Percentiles rank a stretch among this genome's conserved stretches.
These are phyloP conservation scores for Trachelus troglodyta DNA, from an alignment of 2,888 invertebrate species.

Conservation along the genomic window DNA sequence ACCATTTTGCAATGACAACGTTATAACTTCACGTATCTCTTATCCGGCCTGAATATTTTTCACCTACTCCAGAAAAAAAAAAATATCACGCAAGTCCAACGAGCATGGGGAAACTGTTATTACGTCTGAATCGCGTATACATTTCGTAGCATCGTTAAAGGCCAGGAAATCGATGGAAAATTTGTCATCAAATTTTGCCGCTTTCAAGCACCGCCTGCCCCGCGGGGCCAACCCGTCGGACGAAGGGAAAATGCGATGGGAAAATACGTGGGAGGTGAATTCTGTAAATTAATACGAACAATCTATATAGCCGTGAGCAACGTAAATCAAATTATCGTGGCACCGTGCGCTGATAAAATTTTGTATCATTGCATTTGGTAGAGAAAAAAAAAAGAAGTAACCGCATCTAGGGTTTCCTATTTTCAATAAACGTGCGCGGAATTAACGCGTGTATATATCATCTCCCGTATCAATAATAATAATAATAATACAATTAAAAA, in stretches of 20 bases:
- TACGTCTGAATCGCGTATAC: background rate
- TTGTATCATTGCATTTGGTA: background rate
- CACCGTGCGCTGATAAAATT: background rate
- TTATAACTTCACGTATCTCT: background rate
- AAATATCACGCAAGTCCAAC: background rate
- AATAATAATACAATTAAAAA: background rate
- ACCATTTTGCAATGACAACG: background rate
- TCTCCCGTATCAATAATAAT: background rate
- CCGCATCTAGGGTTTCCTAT: background rate
- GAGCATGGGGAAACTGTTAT: background rate
- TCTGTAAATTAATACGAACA: background rate
- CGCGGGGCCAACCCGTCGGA: background rate
- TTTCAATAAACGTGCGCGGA: background rate
- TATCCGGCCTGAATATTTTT: background rate
- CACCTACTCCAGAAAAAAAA: no score
- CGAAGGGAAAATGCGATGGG: background rate
- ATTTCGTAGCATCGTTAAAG: background rate
- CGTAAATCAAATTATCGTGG: background rate
- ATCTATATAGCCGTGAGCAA: background rate
- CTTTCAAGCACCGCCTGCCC: background rate
- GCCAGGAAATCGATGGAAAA: background rate
- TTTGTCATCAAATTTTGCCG: background rate
- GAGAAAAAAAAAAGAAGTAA: background rate
- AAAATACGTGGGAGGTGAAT: background rate
- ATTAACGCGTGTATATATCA: background rate